Conservation (phyloP, 2,797 vertebrate species). For the Limosa lapponica region DNA sequence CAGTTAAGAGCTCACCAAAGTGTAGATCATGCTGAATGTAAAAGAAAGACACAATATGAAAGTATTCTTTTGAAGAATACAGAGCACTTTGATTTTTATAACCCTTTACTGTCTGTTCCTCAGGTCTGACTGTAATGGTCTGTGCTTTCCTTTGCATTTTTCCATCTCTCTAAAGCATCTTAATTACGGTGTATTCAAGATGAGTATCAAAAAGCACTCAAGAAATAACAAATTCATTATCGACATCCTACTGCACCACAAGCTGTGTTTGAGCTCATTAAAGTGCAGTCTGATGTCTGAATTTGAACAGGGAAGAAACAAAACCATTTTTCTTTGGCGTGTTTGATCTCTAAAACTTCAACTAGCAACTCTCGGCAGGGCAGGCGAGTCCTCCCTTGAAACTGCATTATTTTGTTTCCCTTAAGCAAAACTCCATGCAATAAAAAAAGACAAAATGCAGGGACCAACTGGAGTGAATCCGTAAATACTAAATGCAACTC, state of each 20-base stretch:
- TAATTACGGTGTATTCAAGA: constrained; percentile 45
- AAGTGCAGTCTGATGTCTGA: not conserved
- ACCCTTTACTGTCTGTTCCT: constrained; percentile 1
- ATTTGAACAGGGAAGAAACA: not conserved
- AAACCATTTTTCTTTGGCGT: not conserved
- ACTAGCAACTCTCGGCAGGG: not conserved
- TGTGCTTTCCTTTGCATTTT: not conserved
- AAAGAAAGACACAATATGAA: constrained; percentile 71
- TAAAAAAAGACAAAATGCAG: constrained; percentile 6
- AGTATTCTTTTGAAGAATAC: constrained; percentile 3
- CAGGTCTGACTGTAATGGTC: not conserved
- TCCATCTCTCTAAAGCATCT: not conserved
- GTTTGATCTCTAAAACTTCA: constrained; percentile 48
- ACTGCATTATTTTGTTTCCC: not conserved
- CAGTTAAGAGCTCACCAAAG: constrained; percentile 94
- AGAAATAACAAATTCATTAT: constrained; percentile 53
- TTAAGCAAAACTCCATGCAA: not conserved
- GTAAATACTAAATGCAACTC: not conserved
- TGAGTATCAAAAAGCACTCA: constrained; percentile 18
- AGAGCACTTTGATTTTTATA: constrained; percentile 26
- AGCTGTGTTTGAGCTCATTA: constrained; percentile 53
- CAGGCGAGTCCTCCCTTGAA: not conserved
- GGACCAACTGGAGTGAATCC: not conserved
- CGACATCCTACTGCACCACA: not conserved
- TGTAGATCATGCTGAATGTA: constrained; percentile 93